Evolutionary conservation across 2,888 invertebrate genomes (phyloP).

Genomic region (Leucophora obtusa): DNA sequence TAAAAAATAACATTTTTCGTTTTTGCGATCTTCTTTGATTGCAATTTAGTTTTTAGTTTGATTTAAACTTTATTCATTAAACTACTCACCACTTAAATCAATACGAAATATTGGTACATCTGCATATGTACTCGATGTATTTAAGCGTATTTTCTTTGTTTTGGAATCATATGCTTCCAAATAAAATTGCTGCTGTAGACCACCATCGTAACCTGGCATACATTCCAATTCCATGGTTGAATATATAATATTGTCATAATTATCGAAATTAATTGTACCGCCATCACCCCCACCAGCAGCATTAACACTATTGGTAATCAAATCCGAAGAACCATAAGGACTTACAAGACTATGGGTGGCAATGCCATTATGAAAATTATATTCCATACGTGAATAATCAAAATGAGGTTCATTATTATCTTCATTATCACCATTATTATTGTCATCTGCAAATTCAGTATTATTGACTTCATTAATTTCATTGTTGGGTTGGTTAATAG

Average conservation of each 20-base stretch:
- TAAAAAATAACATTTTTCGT: too few species aligned
- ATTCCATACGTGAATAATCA: slow-evolving; percentile 78
- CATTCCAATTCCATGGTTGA: slow-evolving; percentile 88
- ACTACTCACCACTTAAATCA: slow-evolving; percentile 77
- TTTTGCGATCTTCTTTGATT: too few species aligned
- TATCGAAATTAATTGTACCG: slow-evolving; percentile 76
- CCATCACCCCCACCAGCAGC: slow-evolving; percentile 67
- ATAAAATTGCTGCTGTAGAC: slow-evolving; percentile 90
- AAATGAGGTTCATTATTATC: slow-evolving; percentile 71
- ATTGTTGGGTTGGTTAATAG: slow-evolving; percentile 12
- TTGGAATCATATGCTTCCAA: slow-evolving; percentile 89
- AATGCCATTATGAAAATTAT: slow-evolving; percentile 75
- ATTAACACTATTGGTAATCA: slow-evolving; percentile 43
- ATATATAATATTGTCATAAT: slow-evolving; percentile 78
- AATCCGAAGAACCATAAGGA: slow-evolving; percentile 63
- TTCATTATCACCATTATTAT: slow-evolving; percentile 52
- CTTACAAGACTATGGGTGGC: slow-evolving; percentile 73
- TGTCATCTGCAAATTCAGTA: slow-evolving; percentile 60
- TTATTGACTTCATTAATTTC: slow-evolving; percentile 65
- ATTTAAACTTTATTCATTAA: not conserved
- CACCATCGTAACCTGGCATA: slow-evolving; percentile 92
- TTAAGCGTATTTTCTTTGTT: slow-evolving; percentile 85
- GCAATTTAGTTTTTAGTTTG: too few species aligned
- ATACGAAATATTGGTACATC: slow-evolving; percentile 83
- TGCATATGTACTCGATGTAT: slow-evolving; percentile 82